These are phyloP conservation scores for Cladopsammia gracilis DNA, from an alignment of 64 coral and sea anemone species.

Conservation along the genomic window DNA sequence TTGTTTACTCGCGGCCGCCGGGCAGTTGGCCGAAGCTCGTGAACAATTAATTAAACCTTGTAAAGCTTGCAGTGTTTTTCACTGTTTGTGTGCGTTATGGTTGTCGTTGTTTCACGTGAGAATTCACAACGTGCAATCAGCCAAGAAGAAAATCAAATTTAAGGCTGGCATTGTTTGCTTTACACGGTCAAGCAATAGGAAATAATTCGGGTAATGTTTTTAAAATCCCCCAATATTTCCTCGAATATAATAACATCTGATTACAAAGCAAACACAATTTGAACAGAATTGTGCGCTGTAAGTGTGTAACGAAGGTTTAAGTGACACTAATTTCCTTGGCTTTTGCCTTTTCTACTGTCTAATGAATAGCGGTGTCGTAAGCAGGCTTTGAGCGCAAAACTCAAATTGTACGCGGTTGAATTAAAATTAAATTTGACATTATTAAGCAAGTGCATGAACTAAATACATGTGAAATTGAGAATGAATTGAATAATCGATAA, in stretches of 20 bases:
- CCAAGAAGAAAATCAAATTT: conserved; percentile 56
- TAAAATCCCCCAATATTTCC: conserved; percentile 44
- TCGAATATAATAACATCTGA: conserved; percentile 24
- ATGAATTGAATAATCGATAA: conserved; percentile 9
- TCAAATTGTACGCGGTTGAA: not conserved
- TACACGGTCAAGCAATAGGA: conserved; percentile 17
- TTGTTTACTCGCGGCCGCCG: not conserved
- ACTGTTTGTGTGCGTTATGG: not conserved
- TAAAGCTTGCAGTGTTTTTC: conserved; percentile 23
- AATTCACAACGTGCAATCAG: conserved; percentile 54
- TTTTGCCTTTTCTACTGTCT: conserved; percentile 10
- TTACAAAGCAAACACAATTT: conserved; percentile 55
- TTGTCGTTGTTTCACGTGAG: conserved; percentile 34
- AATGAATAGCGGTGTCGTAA: not conserved
- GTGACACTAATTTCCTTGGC: conserved; percentile 41
- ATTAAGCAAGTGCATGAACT: not conserved
- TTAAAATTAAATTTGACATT: not conserved
- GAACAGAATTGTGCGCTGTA: conserved; percentile 23
- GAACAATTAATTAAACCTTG: conserved; percentile 14
- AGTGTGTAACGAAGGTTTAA: not conserved
- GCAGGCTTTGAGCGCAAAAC: conserved; percentile 2
- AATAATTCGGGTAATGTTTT: conserved; percentile 38
- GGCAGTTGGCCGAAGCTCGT: conserved; percentile 4
- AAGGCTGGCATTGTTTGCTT: conserved; percentile 39
- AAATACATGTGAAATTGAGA: not conserved